Percentiles rank a stretch among this genome's conserved stretches.
These are phyloP conservation scores for mouse (Mus musculus) DNA, from an alignment of 2,113 vertebrate genomes.

Conservation along the genomic window GRCm39 chr2:38223501-38224000, in stretches of 20 bases:
- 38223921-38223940: slow-evolving; percentile 25
- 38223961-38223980: slow-evolving; percentile 13
- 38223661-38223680: slow-evolving; percentile 48
- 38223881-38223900: not conserved
- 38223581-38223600: slow-evolving; percentile 66
- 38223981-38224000: not conserved
- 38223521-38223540: not conserved
- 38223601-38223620: slow-evolving; percentile 61
- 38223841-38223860: slow-evolving; percentile 38
- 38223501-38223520: not conserved
- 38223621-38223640: slow-evolving; percentile 70
- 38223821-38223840: slow-evolving; percentile 45
- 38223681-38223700: slow-evolving; percentile 64
- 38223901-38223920: not conserved
- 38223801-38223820: slow-evolving; percentile 27
- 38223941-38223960: not conserved
- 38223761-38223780: slow-evolving; percentile 56
- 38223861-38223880: slow-evolving; percentile 36
- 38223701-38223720: slow-evolving; percentile 62
- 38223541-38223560: slow-evolving; percentile 19
- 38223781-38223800: slow-evolving; percentile 19
- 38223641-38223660: slow-evolving; percentile 66
- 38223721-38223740: slow-evolving; percentile 53
- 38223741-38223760: slow-evolving; percentile 58
- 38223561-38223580: slow-evolving; percentile 39